Evolutionary conservation across 2,113 vertebrate species (phyloP).

Genomic region (Peromyscus californicus): DNA sequence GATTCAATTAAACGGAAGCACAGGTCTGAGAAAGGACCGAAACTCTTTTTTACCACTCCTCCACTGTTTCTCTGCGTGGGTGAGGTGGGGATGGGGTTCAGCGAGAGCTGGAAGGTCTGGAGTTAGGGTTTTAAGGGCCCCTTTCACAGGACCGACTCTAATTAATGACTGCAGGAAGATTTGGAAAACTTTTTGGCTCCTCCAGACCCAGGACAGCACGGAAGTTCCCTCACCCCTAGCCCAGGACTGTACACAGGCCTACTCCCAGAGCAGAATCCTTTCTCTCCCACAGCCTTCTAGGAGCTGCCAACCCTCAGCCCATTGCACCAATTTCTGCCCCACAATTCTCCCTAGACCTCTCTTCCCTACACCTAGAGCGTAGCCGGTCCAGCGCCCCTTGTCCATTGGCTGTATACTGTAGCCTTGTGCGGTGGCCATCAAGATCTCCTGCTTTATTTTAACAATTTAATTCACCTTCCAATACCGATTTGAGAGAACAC

Average conservation of each 20-base stretch:
- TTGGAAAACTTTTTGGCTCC: not conserved
- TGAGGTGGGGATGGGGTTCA: not conserved
- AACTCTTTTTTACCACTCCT: too few species aligned
- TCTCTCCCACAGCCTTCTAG: not conserved
- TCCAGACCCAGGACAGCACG: not conserved
- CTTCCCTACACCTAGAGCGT: too few species aligned
- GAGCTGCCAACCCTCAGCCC: not conserved
- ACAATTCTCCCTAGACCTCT: not conserved
- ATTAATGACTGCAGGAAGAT: constrained; percentile 2
- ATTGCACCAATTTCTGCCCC: not conserved
- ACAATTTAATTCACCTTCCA: constrained; percentile 31
- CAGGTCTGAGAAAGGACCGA: not conserved
- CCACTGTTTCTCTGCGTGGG: not conserved
- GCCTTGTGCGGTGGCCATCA: not conserved
- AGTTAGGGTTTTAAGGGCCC: constrained; percentile 53
- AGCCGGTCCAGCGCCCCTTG: not conserved
- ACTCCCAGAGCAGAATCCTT: too few species aligned
- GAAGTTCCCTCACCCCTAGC: not conserved
- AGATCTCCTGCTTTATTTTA: constrained; percentile 34
- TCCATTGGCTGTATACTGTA: not conserved
- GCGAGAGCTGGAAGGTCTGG: not conserved
- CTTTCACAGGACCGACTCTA: not conserved
- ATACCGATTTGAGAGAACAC: not conserved
- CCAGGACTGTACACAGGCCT: not conserved
- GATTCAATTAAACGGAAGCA: constrained; percentile 32